Base-by-base conservation (phyloP, 2,113 vertebrate genomes). In the Pterocles gutturalis region DNA sequence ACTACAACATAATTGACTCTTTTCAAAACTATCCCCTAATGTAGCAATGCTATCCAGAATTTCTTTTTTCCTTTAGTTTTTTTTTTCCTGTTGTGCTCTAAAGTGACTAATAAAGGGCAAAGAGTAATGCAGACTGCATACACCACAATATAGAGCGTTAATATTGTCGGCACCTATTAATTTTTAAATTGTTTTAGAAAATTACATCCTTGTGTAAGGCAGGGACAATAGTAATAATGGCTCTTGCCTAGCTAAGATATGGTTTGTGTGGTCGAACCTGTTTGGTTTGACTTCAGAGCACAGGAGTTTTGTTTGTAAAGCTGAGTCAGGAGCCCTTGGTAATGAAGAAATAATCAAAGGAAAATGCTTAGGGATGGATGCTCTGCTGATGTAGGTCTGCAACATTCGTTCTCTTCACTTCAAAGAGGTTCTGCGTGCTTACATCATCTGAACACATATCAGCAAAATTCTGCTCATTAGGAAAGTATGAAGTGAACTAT, bases 291-390 rank as follows among this genome's bases (percentile, higher is more conserved):
- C 87, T 53, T 90, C 67, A 41, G 83, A 78, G 77, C 7, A 0
- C 13, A 19, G 41, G 17, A 67, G 34, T 53, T 66, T 38, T 73
- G 89, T 81, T 46, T 80, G n/a, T 9, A 14, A 19, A 55, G 85
- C 94, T 96, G 96, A 96, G 91, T 97, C 96, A 96, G 91, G 86
- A 91, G 80, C 19, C 2, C 29, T 84, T 11, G 57, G 29, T 48
- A 49, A 62, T 15, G 83, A 41, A 84, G 53, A 36, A 54, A 38
- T 4, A 66, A 90, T 73, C 76, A 83, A 61, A 92, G 89, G 24
- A 3, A 75, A 83, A 67, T 5, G 57, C 21, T 88, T 33, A 28
- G 36, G 85, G 85, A 76, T 11, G 82, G 87, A 13, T 53, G 33
- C 45, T 61, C 9, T 70, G 73, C 85, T 75, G 73, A 51, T 22